A percentile compares a stretch with the other conserved stretches of the same genome.
These are phyloP conservation scores for Fistularia commersonii DNA, from an alignment of 2,797 vertebrate species.

Conservation along the genomic window DNA sequence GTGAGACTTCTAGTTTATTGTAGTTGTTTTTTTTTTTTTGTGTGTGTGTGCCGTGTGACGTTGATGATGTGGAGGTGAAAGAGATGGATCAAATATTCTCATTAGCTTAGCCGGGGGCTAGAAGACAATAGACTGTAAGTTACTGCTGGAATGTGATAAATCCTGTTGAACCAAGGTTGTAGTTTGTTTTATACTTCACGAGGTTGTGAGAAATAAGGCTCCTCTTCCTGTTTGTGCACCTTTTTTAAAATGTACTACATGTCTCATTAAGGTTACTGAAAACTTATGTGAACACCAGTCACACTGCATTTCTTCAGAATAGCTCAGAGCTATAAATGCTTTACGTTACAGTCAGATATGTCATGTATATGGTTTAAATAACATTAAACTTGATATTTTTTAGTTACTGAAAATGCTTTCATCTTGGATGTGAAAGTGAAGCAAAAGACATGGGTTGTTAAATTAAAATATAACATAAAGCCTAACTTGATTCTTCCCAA, in stretches of 20 bases:
- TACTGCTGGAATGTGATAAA: constrained; percentile 50
- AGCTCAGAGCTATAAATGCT: too few species aligned
- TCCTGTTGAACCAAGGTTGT: constrained; percentile 33
- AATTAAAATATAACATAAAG: too few species aligned
- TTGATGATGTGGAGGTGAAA: constrained; percentile 27
- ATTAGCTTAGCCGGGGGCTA: constrained; percentile 43
- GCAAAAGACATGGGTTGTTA: too few species aligned
- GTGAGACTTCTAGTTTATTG: not conserved
- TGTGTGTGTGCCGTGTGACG: constrained; percentile 11
- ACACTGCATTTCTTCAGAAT: not conserved
- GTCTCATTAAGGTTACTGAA: not conserved
- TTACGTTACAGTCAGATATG: too few species aligned
- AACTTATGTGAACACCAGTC: not conserved
- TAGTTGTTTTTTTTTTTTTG: too few species aligned
- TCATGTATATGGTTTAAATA: too few species aligned
- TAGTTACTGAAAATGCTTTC: too few species aligned
- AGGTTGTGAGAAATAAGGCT: constrained; percentile 20
- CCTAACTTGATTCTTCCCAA: too few species aligned
- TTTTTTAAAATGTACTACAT: not conserved
- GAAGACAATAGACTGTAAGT: constrained; percentile 30
- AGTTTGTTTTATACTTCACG: constrained; percentile 32
- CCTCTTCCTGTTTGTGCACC: not conserved
- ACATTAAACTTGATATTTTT: too few species aligned
- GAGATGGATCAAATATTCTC: constrained; percentile 22
- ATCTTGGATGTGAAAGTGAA: too few species aligned